Percentiles rank a stretch among this genome's conserved stretches.
These are phyloP conservation scores for Myxocyprinus asiaticus DNA, from an alignment of 2,113 vertebrate genomes.

Conservation along the genomic window DNA sequence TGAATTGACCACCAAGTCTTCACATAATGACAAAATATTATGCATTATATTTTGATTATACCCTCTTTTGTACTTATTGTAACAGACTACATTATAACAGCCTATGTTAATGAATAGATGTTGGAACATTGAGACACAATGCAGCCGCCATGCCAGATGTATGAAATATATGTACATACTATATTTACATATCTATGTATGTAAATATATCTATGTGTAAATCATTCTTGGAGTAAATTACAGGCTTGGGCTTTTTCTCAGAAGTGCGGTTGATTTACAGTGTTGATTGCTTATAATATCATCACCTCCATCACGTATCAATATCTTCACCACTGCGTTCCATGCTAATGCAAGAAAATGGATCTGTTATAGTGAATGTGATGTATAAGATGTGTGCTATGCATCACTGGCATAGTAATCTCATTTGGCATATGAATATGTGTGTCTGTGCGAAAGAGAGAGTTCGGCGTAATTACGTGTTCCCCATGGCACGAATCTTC, in stretches of 20 bases:
- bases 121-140: too few relatives aligned
- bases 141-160: too few relatives aligned
- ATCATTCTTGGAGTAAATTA: background rate
- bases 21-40: too few relatives aligned
- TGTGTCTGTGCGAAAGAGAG: constrained; percentile 18
- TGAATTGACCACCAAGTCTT: too few relatives aligned
- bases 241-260: background rate
- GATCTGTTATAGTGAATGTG: constrained; percentile 7
- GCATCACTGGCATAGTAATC: constrained; percentile 32
- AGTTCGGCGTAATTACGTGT: constrained; percentile 34
- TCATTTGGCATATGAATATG: constrained; percentile 25
- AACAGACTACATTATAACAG: too few relatives aligned
- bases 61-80: too few relatives aligned
- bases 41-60: too few relatives aligned
- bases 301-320: background rate
- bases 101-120: too few relatives aligned
- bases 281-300: background rate
- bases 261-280: background rate
- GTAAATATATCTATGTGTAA: too few relatives aligned
- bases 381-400: constrained; percentile 16
- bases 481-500: constrained; percentile 30
- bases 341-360: background rate
- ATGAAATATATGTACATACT: too few relatives aligned
- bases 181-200: too few relatives aligned
- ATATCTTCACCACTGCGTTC: background rate